Base-by-base conservation (phyloP, 1,140 invertebrate genomes). In the Heliconius nattereri region DNA sequence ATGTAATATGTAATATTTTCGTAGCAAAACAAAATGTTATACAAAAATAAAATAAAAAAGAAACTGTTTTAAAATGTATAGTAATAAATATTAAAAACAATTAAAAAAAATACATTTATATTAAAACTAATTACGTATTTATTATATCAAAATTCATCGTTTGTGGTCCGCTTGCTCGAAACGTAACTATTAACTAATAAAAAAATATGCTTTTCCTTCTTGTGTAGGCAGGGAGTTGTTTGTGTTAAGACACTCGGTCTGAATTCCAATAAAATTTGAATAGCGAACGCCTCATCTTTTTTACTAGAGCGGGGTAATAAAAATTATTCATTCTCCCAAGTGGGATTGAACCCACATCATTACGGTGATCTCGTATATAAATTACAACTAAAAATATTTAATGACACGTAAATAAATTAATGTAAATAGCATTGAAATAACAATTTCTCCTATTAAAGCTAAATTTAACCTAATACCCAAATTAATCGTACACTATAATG, bases 401-500 rank as follows among this genome's bases (percentile, higher is more conserved):
- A n/a, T 11, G 23, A 66, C 60, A 16, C 29, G 16, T 26, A 66
- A 26, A 26, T 66, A 26, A 66, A 66, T 66, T 26, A 29, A 26
- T 57, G 8, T 66, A 29, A 66, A n/a, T 57, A 66, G 26, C 26
- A 13, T 29, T 29, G 9, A 29, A 29, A 13, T 66, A 26, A 66
- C 23, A 66, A 66, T 66, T 66, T 66, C 26, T 66, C 60, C 60
- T 66, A 66, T 66, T 66, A 66, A 26, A 66, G 26, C 16, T 72
- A 72, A 72, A 72, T n/a, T 40, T 37, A 72, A 72, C 71, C 71
- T 72, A 72, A 72, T 72, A 72, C 71, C 71, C 71, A 72, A 52
- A 37, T 72, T 37, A 37, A 72, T 20, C 71, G 8, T 37, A 72
- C 32, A n/a, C 35, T 72, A 40, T 37, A 72, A 72, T 72, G 71